phyloP scores from a whole-genome alignment of 2,113 vertebrate species.

The Nycticorax nycticorax region DNA sequence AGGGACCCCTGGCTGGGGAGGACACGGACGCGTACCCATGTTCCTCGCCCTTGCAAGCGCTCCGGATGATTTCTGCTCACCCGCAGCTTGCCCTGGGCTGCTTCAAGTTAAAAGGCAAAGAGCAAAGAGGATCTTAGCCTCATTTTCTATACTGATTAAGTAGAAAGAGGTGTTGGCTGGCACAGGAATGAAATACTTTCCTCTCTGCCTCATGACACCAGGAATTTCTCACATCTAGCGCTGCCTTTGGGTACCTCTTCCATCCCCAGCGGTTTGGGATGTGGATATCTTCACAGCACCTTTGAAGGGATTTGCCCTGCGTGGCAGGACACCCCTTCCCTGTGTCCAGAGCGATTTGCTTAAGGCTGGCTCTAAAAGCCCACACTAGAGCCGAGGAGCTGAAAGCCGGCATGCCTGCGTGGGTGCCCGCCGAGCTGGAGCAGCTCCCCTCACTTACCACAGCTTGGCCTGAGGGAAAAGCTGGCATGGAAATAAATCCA shows the following conservation, averaged over 20 bases:
- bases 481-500: neutral
- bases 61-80: neutral
- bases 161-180: neutral
- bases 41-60: neutral
- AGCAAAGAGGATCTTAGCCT: neutral
- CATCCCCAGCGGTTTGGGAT: neutral
- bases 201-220: neutral
- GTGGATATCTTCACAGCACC: rapidly evolving
- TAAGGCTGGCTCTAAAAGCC: neutral
- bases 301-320: neutral
- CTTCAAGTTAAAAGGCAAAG: neutral
- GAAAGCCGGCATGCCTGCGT: neutral
- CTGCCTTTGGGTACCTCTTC: neutral
- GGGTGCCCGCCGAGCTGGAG: neutral
- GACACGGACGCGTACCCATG: neutral
- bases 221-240: neutral
- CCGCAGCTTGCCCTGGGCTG: neutral
- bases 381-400: neutral
- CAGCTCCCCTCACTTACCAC: neutral
- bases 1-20: neutral
- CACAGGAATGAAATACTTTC: neutral
- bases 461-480: neutral
- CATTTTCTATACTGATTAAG: neutral
- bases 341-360: neutral
- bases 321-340: neutral